phyloP scores from a whole-genome alignment of 1,140 invertebrate species.

The Nylanderia fulva region DNA sequence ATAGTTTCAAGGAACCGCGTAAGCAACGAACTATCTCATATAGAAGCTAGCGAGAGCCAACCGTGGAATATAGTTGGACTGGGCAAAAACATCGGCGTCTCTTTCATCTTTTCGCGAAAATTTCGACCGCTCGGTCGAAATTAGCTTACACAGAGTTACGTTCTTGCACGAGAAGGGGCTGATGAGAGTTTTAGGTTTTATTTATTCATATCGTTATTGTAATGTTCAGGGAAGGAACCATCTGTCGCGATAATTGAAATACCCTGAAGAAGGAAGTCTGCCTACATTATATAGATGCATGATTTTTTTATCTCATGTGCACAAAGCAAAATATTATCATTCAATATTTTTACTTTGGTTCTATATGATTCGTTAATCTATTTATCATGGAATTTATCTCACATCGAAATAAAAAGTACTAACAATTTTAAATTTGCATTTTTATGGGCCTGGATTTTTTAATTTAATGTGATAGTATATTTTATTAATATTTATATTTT shows the following conservation, averaged over 20 bases:
- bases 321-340: neutral
- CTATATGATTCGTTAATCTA: neutral
- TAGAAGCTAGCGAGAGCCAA: conserved; percentile 37
- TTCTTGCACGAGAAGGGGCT: neutral
- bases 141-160: conserved; percentile 64
- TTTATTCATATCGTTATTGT: conserved; percentile 37
- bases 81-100: conserved; percentile 26
- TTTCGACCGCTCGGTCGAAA: conserved; percentile 71
- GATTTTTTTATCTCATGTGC: neutral
- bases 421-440: neutral
- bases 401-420: neutral
- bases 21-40: conserved; percentile 58
- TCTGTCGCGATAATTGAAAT: neutral
- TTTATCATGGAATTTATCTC: neutral
- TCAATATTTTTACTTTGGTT: neutral
- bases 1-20: conserved; percentile 64
- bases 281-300: neutral
- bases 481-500: conserved; percentile 35
- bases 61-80: conserved; percentile 18
- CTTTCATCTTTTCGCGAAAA: conserved; percentile 69
- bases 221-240: conserved; percentile 27
- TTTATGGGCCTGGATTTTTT: neutral
- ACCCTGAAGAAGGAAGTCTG: neutral
- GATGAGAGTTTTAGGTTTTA: conserved; percentile 45
- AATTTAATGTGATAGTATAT: neutral